A percentile compares a stretch with the other conserved stretches of the same genome.
Evolutionary conservation across 2,797 vertebrate genomes (phyloP).

Genomic region (Pseudochromis fuscus): DNA sequence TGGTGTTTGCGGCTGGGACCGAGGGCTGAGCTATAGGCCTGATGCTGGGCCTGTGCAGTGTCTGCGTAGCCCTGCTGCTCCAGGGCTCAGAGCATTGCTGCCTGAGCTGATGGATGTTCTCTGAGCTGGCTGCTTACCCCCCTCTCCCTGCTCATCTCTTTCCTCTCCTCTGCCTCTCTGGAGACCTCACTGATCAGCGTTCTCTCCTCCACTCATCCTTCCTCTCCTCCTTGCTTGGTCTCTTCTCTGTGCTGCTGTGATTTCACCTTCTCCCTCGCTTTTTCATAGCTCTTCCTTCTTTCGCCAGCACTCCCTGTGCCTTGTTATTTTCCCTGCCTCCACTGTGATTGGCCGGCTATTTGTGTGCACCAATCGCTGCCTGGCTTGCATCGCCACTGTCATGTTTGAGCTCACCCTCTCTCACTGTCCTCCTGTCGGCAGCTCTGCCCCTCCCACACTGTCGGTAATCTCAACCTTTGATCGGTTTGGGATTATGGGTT

Average conservation of each 20-base stretch:
- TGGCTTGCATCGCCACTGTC: constrained; percentile 45
- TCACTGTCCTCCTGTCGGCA: constrained; percentile 61
- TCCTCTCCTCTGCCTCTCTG: constrained; percentile 56
- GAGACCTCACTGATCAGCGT: constrained; percentile 69
- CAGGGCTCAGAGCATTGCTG: constrained; percentile 80
- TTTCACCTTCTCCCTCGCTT: constrained; percentile 78
- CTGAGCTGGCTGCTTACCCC: constrained; percentile 66
- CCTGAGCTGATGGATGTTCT: constrained; percentile 71
- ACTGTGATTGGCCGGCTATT: constrained; percentile 85
- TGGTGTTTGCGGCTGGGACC: constrained; percentile 34
- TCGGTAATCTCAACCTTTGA: constrained; percentile 80
- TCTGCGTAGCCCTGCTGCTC: constrained; percentile 71
- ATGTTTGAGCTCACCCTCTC: constrained; percentile 63
- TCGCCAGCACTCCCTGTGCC: constrained; percentile 70
- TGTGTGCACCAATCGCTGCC: constrained; percentile 82
- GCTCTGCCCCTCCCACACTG: constrained; percentile 69
- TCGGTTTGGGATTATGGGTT: constrained; percentile 76
- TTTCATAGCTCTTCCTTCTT: constrained; percentile 80
- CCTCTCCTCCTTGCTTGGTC: constrained; percentile 56
- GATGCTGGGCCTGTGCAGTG: constrained; percentile 68
- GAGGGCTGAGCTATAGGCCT: constrained; percentile 58
- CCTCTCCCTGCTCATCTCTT: constrained; percentile 69
- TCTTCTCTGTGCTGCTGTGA: constrained; percentile 66
- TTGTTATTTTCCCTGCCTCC: constrained; percentile 76
- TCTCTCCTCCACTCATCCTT: constrained; percentile 64